Evolutionary conservation across 2,797 vertebrate species (phyloP).

Genomic region (Sebastes matsubarae): DNA sequence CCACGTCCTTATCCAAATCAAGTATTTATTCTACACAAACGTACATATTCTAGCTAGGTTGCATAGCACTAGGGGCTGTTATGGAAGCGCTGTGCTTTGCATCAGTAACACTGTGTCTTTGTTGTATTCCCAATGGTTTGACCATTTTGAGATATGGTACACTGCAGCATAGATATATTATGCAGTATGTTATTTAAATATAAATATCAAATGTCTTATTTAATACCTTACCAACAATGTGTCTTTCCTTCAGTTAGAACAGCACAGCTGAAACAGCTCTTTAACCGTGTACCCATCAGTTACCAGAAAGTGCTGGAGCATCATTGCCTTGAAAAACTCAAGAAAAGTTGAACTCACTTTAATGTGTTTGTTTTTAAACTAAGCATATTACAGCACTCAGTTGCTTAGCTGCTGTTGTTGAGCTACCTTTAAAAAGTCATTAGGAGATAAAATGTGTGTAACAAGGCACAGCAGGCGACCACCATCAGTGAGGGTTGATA

Average conservation of each 20-base stretch:
- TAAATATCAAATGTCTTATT: background rate
- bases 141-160: background rate
- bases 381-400: conserved; percentile 18
- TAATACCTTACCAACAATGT: background rate
- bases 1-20: background rate
- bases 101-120: background rate
- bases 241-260: background rate
- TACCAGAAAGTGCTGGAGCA: background rate
- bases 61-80: background rate
- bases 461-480: conserved; percentile 71
- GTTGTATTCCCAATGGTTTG: background rate
- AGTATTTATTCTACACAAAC: background rate
- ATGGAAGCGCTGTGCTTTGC: background rate
- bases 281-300: background rate
- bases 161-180: background rate
- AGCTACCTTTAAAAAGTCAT: conserved; percentile 74
- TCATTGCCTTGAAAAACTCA: conserved; percentile 8
- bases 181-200: background rate
- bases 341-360: conserved; percentile 30
- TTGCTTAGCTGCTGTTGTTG: conserved; percentile 41
- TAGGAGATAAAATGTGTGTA: conserved; percentile 76
- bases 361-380: conserved; percentile 40
- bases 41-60: background rate
- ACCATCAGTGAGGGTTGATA: conserved; percentile 72
- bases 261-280: background rate